Evolutionary conservation across 2,888 invertebrate genomes (phyloP), one percentile per base, ranked within the genome.

Genomic region (Himalopsyche tibetana): DNA sequence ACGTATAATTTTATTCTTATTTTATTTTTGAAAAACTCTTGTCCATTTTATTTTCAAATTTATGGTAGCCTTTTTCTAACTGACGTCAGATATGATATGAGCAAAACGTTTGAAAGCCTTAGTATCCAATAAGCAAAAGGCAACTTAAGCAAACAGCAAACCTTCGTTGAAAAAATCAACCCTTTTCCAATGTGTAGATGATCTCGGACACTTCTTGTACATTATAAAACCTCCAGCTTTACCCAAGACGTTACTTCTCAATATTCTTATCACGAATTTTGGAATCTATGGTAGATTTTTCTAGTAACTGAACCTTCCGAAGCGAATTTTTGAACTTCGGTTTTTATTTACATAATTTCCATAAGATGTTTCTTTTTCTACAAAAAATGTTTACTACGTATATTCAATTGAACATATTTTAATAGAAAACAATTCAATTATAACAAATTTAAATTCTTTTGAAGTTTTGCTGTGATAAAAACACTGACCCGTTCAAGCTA

Each of bases 81-180:
- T 74, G 74, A 74, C 74, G 36, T 74, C 74, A 74, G 12, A 74
- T 74, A 36, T 74, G 38, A 74, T 74, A 74, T 74, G 19, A 36
- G 28, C 2, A 4, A 74, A 36, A 74, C 74, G 74, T 12, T 74
- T 74, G 74, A 74, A 38, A 74, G 74, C 15, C 38, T 74, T 36
- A 9, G 12, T 36, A 36, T 74, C 74, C 74, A 74, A 74, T 74
- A 74, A 74, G 74, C 74, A 74, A 74, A 74, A 74, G 74, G 74
- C 74, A 63, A 63, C 19, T 63, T 36, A 74, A 74, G 74, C 74
- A 74, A 74, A 74, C 74, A 74, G 38, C 38, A 38, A 74, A 74
- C 74, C 74, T 74, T 74, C 12, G n/a, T 15, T 38, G 74, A 74
- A 74, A 69, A 74, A 74, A 19, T 74, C 74, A 74, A 74, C 74